phyloP scores from a whole-genome alignment of 2,113 vertebrate species.

The Paratilapia polleni region DNA sequence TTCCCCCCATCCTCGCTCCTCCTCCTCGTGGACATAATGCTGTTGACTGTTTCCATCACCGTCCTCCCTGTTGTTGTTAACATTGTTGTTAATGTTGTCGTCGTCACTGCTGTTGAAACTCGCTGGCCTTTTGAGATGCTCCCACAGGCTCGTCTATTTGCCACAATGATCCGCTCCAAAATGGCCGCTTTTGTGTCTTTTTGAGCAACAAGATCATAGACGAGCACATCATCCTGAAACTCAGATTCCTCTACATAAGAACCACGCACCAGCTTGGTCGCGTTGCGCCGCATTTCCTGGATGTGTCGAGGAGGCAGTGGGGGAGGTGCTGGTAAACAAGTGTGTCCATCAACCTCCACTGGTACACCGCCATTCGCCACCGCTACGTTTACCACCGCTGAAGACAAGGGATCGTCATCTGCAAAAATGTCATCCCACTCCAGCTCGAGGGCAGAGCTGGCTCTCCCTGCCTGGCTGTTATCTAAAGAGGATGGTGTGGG shows the following conservation, averaged over 20 bases:
- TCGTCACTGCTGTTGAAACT: background rate
- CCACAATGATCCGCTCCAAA: conserved; percentile 45
- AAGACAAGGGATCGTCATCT: conserved; percentile 67
- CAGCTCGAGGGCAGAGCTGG: conserved; percentile 78
- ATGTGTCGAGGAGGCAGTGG: conserved; percentile 87
- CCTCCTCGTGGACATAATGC: conserved; percentile 57
- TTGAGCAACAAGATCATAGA: conserved; percentile 90
- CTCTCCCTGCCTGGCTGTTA: conserved; percentile 76
- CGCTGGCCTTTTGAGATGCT: background rate
- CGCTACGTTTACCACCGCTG: background rate
- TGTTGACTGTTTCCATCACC: conserved; percentile 57
- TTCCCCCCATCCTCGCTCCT: conserved; percentile 55
- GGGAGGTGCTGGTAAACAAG: background rate
- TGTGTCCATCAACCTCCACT: background rate
- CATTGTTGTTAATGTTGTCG: background rate
- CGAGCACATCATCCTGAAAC: conserved; percentile 92
- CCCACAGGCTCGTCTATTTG: background rate
- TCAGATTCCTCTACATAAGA: conserved; percentile 93
- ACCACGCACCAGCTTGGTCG: conserved; percentile 86
- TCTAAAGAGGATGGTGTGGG: conserved; percentile 48
- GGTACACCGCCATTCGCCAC: background rate
- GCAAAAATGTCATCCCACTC: conserved; percentile 96
- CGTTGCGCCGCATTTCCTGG: conserved; percentile 91
- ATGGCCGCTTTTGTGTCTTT: conserved; percentile 82
- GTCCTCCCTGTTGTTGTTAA: conserved; percentile 34